Evolutionary conservation across 92 coral and sea anemone species (phyloP), one percentile per base, ranked within the genome.

Genomic region (Epizoanthus rinbou): DNA sequence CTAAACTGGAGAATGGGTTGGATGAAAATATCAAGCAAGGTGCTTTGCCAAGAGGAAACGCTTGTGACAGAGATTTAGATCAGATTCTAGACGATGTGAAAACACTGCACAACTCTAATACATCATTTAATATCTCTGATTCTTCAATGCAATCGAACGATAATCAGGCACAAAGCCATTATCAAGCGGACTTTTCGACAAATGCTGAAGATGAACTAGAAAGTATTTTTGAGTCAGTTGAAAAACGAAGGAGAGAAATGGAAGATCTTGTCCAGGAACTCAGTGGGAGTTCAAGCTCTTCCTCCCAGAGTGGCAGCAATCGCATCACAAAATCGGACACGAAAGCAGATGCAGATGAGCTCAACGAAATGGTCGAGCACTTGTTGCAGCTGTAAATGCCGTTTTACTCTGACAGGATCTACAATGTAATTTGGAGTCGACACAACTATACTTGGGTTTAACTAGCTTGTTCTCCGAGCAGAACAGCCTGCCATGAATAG

Each of bases 141-240:
- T 47, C 28, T 33, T 33, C 73, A 8, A 18, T 41, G 39, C 45
- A 4, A 31, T 33, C 73, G 9, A 67, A 67, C n/a, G 73, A 67
- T 8, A 28, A 9, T 24, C 47, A 67, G 39, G n/a, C 18, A n/a
- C 73, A 67, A 33, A 45, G 23, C 23, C 58, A 19, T 47, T 71
- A 56, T 53, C 19, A 71, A 71, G 50, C n/a, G 21, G 16, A 71
- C 56, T 5, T 56, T 28, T 41, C 76, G 35, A 41, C 7, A 21
- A 37, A 23, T 9, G 31, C 76, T 47, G 76, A 71, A 47, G 76
- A 71, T 23, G 76, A 71, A 71, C 39, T 71, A 19, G 76, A 71
- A 71, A 19, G 58, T n/a, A 71, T 71, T 71, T 71, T 71, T 71
- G 76, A 71, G 35, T 56, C 57, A 21, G 76, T 45, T 8, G 76